Evolutionary conservation across 2,888 invertebrate genomes (phyloP).

Genomic region (Charanyca ferruginea): DNA sequence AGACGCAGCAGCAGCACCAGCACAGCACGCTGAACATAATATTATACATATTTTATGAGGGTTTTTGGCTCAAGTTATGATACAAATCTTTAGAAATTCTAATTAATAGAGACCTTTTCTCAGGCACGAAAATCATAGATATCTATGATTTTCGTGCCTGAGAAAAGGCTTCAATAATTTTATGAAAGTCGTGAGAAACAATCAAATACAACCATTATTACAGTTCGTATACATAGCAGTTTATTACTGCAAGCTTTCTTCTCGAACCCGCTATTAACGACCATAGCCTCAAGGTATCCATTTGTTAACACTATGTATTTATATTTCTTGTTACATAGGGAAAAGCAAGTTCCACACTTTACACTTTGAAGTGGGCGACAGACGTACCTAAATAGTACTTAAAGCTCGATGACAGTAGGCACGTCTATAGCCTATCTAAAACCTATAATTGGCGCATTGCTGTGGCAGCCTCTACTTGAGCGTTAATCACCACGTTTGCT

Average conservation of each 20-base stretch:
- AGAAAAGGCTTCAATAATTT: slow-evolving; percentile 1
- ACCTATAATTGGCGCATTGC: no score
- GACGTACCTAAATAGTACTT: no score
- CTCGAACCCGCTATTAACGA: slow-evolving; percentile 22
- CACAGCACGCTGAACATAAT: no score
- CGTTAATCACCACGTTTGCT: no score
- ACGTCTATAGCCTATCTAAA: no score
- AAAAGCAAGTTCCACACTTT: slow-evolving; percentile 1
- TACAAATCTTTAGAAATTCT: slow-evolving; percentile 10
- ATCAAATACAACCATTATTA: slow-evolving; percentile 31
- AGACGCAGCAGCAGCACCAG: no score
- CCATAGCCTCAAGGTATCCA: slow-evolving; percentile 13
- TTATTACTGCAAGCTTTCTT: slow-evolving; percentile 44
- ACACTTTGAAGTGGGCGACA: neutral
- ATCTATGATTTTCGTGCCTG: slow-evolving; percentile 3
- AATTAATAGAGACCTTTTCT: no score
- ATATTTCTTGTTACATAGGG: neutral
- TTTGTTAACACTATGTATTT: slow-evolving; percentile 24
- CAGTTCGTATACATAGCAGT: slow-evolving; percentile 8
- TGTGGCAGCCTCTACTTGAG: no score
- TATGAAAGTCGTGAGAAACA: slow-evolving; percentile 45
- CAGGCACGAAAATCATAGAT: slow-evolving; percentile 3
- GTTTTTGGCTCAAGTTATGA: neutral
- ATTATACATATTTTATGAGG: no score
- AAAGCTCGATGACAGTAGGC: no score